A percentile compares a stretch with the other conserved stretches of the same genome.
These are phyloP conservation scores for Montipora capricornis DNA, from an alignment of 64 coral and sea anemone genomes.

Conservation along the genomic window DNA sequence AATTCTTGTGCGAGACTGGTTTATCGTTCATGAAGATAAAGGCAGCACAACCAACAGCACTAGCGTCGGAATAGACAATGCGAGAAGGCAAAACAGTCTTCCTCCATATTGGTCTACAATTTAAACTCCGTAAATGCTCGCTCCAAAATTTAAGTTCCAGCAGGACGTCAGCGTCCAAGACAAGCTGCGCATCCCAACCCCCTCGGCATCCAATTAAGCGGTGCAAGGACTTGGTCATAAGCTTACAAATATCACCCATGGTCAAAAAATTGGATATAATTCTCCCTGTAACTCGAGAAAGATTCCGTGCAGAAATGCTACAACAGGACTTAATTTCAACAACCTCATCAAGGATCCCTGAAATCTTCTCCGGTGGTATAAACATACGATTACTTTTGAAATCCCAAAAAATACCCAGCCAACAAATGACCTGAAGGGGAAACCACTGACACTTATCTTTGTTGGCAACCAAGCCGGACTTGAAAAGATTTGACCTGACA, in stretches of 20 bases:
- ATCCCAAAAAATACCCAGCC: slow-evolving; percentile 35
- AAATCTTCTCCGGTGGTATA: slow-evolving; percentile 27
- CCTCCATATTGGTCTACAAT: no score
- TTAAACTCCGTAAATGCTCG: no score
- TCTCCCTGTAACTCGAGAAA: slow-evolving; percentile 15
- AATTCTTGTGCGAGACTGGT: no score
- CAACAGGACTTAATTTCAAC: not conserved
- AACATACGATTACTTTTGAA: slow-evolving; percentile 2
- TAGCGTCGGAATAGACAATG: no score
- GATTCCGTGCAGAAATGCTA: slow-evolving; percentile 12
- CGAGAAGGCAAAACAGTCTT: no score
- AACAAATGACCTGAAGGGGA: slow-evolving; percentile 14
- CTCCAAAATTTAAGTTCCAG: no score
- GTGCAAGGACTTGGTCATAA: slow-evolving; percentile 31
- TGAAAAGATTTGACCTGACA: not conserved
- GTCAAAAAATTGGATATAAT: slow-evolving; percentile 41
- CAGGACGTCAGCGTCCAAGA: no score
- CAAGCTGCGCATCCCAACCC: no score
- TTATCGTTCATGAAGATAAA: no score
- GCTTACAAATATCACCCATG: slow-evolving; percentile 26
- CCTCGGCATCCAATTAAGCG: slow-evolving; percentile 15
- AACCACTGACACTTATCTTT: not conserved
- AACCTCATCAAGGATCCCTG: not conserved
- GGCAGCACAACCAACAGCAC: no score
- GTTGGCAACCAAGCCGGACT: slow-evolving; percentile 52